These are phyloP conservation scores for Cancer borealis DNA, from an alignment of 2,888 invertebrate genomes.

Conservation along the genomic window DNA sequence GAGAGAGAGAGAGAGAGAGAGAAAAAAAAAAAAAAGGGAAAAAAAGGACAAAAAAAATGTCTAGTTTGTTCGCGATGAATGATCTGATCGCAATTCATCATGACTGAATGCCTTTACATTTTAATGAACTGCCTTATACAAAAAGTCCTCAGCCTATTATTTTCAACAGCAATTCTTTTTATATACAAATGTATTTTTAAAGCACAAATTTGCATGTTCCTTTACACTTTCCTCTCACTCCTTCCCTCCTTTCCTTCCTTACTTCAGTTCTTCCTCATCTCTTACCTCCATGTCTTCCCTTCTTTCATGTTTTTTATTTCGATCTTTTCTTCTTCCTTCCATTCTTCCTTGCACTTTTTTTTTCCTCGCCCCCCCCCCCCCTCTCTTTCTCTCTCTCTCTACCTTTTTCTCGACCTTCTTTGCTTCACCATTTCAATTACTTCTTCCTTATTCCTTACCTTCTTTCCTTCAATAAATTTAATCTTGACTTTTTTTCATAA, in stretches of 20 bases:
- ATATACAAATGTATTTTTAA: no score
- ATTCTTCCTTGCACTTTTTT: background rate
- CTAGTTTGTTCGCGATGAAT: background rate
- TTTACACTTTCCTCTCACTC: background rate
- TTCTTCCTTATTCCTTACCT: no score
- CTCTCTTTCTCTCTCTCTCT: no score
- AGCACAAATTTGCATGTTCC: background rate
- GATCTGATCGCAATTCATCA: constrained; percentile 10
- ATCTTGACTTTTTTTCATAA: no score
- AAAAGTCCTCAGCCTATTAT: background rate
- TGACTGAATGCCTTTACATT: background rate
- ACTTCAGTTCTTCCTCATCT: background rate
- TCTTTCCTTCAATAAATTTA: no score
- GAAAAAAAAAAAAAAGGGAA: no score
- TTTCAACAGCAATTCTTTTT: background rate
- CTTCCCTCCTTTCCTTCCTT: background rate
- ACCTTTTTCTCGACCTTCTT: no score
- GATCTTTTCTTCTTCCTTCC: background rate
- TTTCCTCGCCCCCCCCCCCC: background rate
- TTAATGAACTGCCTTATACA: constrained; percentile 22
- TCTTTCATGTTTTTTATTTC: background rate
- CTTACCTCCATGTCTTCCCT: background rate
- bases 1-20: constrained; percentile 22
- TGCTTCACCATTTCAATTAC: no score
- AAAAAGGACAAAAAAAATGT: background rate